Percentiles rank a stretch among this genome's conserved stretches.
Evolutionary conservation across 1,140 invertebrate genomes (phyloP).

Genomic region (Vollenhovia emeryi): DNA sequence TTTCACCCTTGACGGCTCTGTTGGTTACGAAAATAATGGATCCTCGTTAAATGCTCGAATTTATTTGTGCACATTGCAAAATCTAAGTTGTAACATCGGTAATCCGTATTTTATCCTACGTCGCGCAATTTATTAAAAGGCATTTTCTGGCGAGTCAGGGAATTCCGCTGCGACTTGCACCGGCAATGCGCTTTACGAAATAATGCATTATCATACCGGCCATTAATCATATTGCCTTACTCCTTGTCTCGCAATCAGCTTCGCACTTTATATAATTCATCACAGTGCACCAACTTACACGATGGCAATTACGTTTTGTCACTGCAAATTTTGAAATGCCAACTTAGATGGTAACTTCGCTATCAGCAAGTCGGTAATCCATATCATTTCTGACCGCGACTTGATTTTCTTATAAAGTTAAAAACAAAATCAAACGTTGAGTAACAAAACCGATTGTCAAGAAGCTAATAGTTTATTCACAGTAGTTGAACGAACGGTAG

Average conservation of each 20-base stretch:
- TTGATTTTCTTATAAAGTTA: background rate
- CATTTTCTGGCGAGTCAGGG: conserved; percentile 9
- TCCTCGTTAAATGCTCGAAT: background rate
- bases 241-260: conserved; percentile 29
- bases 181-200: conserved; percentile 13
- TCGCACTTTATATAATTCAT: conserved; percentile 36
- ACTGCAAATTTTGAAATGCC: background rate
- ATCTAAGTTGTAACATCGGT: background rate
- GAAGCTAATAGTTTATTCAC: conserved; percentile 8
- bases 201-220: conserved; percentile 34
- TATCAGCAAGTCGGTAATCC: background rate
- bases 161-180: conserved; percentile 14
- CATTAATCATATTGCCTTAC: conserved; percentile 39
- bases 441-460: background rate
- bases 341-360: conserved; percentile 13
- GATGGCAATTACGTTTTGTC: conserved; percentile 31
- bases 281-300: conserved; percentile 8
- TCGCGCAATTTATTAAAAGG: conserved; percentile 22
- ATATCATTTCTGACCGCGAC: background rate
- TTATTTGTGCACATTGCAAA: background rate
- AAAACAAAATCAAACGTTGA: background rate
- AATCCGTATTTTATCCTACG: conserved; percentile 9
- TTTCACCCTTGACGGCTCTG: no score
- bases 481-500: background rate
- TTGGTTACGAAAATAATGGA: background rate